Base-by-base conservation (phyloP, 1,140 invertebrate species). In the Hyphantria cunea region DNA sequence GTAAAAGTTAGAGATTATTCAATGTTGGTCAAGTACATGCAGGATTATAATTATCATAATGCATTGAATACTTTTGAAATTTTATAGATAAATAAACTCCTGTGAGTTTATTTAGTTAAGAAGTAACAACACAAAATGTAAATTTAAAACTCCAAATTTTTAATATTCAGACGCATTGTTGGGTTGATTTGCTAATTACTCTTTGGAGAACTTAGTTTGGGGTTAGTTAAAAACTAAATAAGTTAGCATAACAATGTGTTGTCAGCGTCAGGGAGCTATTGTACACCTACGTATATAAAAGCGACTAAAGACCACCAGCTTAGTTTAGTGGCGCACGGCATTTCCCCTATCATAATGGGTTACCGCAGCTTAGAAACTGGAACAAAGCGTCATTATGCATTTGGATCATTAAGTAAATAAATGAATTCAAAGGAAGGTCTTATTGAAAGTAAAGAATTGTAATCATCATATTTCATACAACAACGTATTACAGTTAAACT, bases 351-450 rank as follows among this genome's bases (percentile, higher is more conserved):
- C 59, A 82, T 74, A 82, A 82, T 74, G 61, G 70, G 66, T 50
- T 70, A 48, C 64, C 60, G 62, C 58, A 49, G 65, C 64, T 66
- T 64, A 54, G 54, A 70, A 72, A 42, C 59, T 68, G 61, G 65
- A 80, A 86, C 77, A 82, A 84, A 84, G 78, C 75, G 76, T 79
- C 77, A 80, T 84, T 82, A 81, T 79, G 60, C 76, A 71, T 79
- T 74, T 79, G 76, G 68, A 75, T 84, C 78, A 80, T 84, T 81
- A 81, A 72, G 64, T 78, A 73, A 86, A 82, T 82, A 80, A 84
- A 86, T 82, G 73, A 84, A 76, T 78, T 76, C 63, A 50, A 70
- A 69, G 64, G 68, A 78, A 74, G 69, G 72, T 68, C 70, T 74
- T 78, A 77, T 75, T 72, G 68, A 69, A 70, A 70, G 71, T 61